Evolutionary conservation across 2,888 invertebrate species (phyloP), one percentile per base, ranked within the genome.

Genomic region (Tipula unca): DNA sequence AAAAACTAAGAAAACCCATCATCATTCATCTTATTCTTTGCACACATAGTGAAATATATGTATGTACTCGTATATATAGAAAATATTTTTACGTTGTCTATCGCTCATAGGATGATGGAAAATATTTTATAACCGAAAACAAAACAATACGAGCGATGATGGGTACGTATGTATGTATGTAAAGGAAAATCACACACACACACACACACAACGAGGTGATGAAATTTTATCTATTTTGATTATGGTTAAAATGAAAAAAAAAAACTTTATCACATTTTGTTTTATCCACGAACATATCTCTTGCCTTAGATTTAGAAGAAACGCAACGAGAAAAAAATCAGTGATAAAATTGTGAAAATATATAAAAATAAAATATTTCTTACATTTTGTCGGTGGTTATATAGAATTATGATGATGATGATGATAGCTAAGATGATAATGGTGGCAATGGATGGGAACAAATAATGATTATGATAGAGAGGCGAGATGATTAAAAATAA

Each of bases 391-490:
- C n/a, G 48, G 48, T 54, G 48, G 42, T 54, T 17, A 54, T 39
- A 39, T 54, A 17, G 48, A 54, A 17, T 17, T 5, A 25, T 69
- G 25, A 69, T 25, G 69, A 69, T 25, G 69, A 69, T 69, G 69
- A 25, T 69, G 69, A 69, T 69, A 69, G 69, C 69, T 69, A 25
- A 10, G 25, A 69, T 69, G 69, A 69, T 69, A 69, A 25, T 69
- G 69, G 69, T 69, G 69, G 69, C 20, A 69, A 69, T 25, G 25
- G 69, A 69, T 69, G 69, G 25, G 25, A 69, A 69, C 20, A 69
- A 69, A 69, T 69, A 69, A 69, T 69, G 69, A 69, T 69, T 69
- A 69, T 69, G 69, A 69, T 69, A 69, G 69, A 69, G 69, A 69
- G 69, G 69, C 69, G 69, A 69, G 69, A 69, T 69, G 69, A 69